Percentiles rank a stretch among this genome's conserved stretches.
phyloP scores from a whole-genome alignment of 2,797 vertebrate species.

The Anolis apletophallus region DNA sequence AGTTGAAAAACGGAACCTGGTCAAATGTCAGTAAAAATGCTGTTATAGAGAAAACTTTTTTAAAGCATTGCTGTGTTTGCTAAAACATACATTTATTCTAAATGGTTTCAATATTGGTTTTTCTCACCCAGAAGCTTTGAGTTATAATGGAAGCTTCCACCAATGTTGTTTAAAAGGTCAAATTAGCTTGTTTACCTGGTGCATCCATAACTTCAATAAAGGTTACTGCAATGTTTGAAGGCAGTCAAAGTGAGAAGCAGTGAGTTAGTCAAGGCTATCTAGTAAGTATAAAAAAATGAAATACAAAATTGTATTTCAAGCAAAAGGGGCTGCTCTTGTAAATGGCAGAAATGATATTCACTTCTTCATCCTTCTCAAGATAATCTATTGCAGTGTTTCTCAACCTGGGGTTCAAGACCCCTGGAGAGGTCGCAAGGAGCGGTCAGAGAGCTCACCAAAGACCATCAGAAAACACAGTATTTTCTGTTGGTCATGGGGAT shows the following conservation, averaged over 20 bases:
- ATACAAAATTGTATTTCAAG: neutral
- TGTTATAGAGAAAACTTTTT: too few species aligned
- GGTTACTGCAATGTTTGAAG: neutral
- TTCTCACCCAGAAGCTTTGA: conserved; percentile 47
- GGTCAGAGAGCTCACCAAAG: too few species aligned
- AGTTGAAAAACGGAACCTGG: conserved; percentile 64
- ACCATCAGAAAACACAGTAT: too few species aligned
- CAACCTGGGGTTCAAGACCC: too few species aligned
- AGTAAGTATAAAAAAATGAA: neutral
- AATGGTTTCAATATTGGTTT: conserved; percentile 39
- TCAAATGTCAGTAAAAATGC: conserved; percentile 49
- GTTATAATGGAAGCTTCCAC: conserved; percentile 48
- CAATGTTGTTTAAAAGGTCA: conserved; percentile 53
- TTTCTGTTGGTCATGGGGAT: too few species aligned
- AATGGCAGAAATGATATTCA: neutral
- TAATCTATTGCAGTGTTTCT: too few species aligned
- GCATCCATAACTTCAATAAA: neutral
- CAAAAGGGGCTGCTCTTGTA: neutral
- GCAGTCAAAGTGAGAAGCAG: neutral
- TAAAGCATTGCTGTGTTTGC: conserved; percentile 31
- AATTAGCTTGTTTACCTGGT: conserved; percentile 9
- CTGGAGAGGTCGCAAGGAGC: too few species aligned
- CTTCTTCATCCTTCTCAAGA: neutral
- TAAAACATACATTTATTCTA: conserved; percentile 58
- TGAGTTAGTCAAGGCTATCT: neutral